Evolutionary conservation across 2,797 vertebrate genomes (phyloP), one percentile per base, ranked within the genome.

Genomic region (Psittacula echo): DNA sequence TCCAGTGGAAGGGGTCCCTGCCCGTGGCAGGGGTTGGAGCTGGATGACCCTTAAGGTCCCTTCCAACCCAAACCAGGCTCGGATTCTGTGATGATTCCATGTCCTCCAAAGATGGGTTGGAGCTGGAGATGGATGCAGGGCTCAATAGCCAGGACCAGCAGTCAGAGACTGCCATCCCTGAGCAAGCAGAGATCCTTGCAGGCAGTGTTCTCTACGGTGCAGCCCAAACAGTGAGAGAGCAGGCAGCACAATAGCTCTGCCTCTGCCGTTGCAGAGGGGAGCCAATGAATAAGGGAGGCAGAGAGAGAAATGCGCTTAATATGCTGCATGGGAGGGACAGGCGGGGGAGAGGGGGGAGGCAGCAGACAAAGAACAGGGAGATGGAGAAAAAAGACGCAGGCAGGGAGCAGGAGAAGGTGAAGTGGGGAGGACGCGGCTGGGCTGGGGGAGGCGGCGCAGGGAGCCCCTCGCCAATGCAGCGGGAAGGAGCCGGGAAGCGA

Each of bases 351-450:
- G 58, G 53, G 84, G 87, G 79, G 80, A 91, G 86, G 81, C 20
- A 2, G 78, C 94, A 97, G 93, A 97, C 95, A 96, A 95, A 97
- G 96, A 95, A 74, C 92, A 34, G 71, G 93, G 94, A 79, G 81
- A 93, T n/a, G 84, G 86, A 79, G 94, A 60, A 67, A 54, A 87
- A 87, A 65, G 66, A 45, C 11, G 41, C 88, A 79, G 83, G 67
- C 42, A 32, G 72, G 87, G 90, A 94, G 87, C 85, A 91, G 71
- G 68, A 48, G 93, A 51, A 81, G 82, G 88, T 78, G 93, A 92
- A 93, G 87, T 19, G 0, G 75, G 81, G 89, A 79, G 85, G 77
- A 83, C 1, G 16, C 45, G 67, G 73, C 51, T 34, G 62, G 87
- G 81, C 18, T 32, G 75, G 53, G 61, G 67, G 66, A 60, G 76